Conservation (phyloP, 2,797 vertebrate species). For the Avahi laniger region DNA sequence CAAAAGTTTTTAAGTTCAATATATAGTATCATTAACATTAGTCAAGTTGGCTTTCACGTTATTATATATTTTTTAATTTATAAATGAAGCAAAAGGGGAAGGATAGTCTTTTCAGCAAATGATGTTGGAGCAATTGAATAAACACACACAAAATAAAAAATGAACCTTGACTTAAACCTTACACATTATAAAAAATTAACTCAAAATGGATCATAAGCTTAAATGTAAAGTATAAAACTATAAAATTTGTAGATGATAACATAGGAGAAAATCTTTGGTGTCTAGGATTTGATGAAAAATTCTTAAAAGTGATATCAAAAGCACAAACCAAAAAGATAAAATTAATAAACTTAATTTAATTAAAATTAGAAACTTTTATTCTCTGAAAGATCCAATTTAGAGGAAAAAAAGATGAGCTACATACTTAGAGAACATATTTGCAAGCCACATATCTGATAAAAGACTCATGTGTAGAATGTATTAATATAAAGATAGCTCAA, state of each 20-base stretch:
- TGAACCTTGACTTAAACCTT: background rate
- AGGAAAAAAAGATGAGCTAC: background rate
- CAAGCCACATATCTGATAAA: background rate
- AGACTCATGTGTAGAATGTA: background rate
- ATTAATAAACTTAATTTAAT: slow-evolving; percentile 5
- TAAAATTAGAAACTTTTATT: slow-evolving; percentile 5
- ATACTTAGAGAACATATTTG: background rate
- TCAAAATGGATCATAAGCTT: background rate
- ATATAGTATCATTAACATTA: background rate
- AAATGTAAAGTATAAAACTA: background rate
- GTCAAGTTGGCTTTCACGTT: background rate
- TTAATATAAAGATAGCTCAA: background rate
- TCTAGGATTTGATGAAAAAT: background rate
- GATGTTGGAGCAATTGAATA: background rate
- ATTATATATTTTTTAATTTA: background rate
- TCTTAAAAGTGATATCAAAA: background rate
- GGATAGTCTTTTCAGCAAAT: background rate
- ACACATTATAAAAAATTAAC: background rate
- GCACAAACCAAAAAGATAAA: background rate
- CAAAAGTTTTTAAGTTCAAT: background rate
- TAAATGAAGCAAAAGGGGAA: background rate
- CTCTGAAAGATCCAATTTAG: background rate
- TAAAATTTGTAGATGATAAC: background rate
- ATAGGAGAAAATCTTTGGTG: background rate
- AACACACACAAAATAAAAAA: background rate